phyloP scores from a whole-genome alignment of 23 tunicate genomes.

The Trididemnum nubilum region DNA sequence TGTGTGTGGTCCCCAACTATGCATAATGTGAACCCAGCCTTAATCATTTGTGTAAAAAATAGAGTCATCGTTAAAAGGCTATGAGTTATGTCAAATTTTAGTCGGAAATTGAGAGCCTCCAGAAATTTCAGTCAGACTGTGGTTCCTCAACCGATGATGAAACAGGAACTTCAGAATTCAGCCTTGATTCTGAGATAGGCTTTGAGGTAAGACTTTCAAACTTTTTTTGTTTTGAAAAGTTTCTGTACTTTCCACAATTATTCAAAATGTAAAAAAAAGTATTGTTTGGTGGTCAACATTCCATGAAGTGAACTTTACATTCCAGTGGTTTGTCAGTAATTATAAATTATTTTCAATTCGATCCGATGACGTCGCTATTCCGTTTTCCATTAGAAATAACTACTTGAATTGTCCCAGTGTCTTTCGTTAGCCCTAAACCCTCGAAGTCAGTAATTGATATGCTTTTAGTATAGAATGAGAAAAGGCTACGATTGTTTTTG shows the following conservation, averaged over 20 bases:
- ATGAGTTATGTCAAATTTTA: neutral
- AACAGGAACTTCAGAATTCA: conserved; percentile 33
- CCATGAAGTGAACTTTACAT: too few relatives aligned
- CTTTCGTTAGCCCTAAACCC: too few relatives aligned
- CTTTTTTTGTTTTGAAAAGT: neutral
- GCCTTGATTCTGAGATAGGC: conserved; percentile 68
- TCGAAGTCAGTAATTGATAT: neutral
- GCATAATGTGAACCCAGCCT: too few relatives aligned
- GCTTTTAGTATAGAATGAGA: neutral
- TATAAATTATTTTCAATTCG: neutral
- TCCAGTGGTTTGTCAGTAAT: too few relatives aligned
- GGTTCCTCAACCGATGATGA: conserved; percentile 39
- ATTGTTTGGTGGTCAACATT: too few relatives aligned
- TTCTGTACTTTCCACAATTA: neutral
- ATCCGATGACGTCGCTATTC: neutral
- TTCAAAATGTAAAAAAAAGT: too few relatives aligned
- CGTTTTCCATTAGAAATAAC: neutral
- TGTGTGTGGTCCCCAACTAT: too few relatives aligned
- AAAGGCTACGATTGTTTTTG: neutral
- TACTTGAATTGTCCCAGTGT: neutral
- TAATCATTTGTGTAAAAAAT: too few relatives aligned
- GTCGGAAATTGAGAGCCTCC: conserved; percentile 25
- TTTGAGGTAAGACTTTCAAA: conserved; percentile 44
- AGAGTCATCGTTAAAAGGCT: too few relatives aligned
- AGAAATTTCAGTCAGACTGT: conserved; percentile 20